Evolutionary conservation across 1,140 invertebrate genomes (phyloP), one percentile per base, ranked within the genome.

Genomic region (Zaprionus davidi): DNA sequence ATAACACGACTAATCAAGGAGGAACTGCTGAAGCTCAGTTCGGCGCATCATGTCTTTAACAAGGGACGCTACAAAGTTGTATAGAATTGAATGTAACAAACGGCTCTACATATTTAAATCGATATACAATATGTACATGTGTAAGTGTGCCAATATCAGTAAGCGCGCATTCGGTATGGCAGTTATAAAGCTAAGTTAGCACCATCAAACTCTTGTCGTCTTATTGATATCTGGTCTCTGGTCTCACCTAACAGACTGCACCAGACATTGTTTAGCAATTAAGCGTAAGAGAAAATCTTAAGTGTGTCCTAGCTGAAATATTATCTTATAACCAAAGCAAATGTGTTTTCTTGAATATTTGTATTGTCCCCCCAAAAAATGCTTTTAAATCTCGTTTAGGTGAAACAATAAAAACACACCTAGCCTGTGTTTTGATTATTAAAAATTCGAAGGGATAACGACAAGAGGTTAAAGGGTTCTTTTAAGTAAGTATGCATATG

Each of bases 1-100:
- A 99, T 99, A 36, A 98, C 98, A 2, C 95, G 99, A 12, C 95
- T 99, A 13, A 99, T 99, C 82, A 99, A 99, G 93, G 99, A 99
- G 93, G 99, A 99, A 93, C 94, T 99, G 28, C 95, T 99, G 2
- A 98, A 99, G 94, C 93, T 99, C 62, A 96, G 97, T 36, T 96
- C 97, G 1, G 95, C 96, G 1, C 96, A 96, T 93, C 98, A 96
- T 93, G 97, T 96, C 87, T 97, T 96, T 90, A 98, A 98, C 88
- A 98, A 98, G 93, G 97, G 97, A 56, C 95, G 98, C 93, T 99
- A 99, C 93, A 99, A 99, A 95, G 98, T 99, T 92, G 93, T 99
- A 70, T 99, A 97, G 93, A 58, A 15, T 6, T 44, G 3, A 28
- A 17, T 20, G 17, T 1, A 15, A 17, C 24, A 28, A 34, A 11